Conservation (phyloP, 2,888 invertebrate species). For the Bombylius major region DNA sequence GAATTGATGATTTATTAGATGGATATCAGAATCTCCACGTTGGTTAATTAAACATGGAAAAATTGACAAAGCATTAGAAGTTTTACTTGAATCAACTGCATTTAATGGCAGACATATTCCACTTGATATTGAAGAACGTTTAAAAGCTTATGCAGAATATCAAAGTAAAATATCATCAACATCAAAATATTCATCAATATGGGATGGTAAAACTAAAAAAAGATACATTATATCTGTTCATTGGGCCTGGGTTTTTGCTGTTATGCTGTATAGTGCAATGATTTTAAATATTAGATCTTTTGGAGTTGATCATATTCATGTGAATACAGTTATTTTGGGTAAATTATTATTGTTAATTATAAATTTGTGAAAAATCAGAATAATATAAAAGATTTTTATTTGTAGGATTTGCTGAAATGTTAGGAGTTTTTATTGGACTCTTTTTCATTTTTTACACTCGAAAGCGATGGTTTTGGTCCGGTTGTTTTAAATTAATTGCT, state of each 20-base stretch:
- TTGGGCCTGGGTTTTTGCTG: slow-evolving; percentile 30
- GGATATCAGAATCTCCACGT: slow-evolving; percentile 36
- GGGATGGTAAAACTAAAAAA: slow-evolving; percentile 29
- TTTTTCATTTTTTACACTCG: slow-evolving; percentile 31
- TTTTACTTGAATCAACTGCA: slow-evolving; percentile 30
- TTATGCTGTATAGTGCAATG: slow-evolving; percentile 32
- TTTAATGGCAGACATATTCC: slow-evolving; percentile 34
- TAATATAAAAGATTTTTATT: not conserved
- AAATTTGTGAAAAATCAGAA: no score
- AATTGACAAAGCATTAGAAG: slow-evolving; percentile 26
- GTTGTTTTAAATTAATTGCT: slow-evolving; percentile 26
- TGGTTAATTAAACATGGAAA: slow-evolving; percentile 32
- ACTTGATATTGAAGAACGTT: slow-evolving; percentile 26
- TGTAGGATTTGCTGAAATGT: slow-evolving; percentile 31
- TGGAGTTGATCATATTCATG: slow-evolving; percentile 31
- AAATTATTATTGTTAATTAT: slow-evolving; percentile 3
- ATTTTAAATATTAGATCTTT: slow-evolving; percentile 34
- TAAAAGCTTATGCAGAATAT: slow-evolving; percentile 24
- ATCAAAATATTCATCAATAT: slow-evolving; percentile 27
- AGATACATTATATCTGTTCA: slow-evolving; percentile 26
- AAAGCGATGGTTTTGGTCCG: slow-evolving; percentile 31
- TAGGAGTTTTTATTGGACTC: slow-evolving; percentile 31
- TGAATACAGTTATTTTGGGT: slow-evolving; percentile 35
- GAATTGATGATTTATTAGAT: slow-evolving; percentile 17
- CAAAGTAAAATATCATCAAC: slow-evolving; percentile 11